Conservation (phyloP, 2,113 vertebrate species). For the Silurus meridionalis region DNA sequence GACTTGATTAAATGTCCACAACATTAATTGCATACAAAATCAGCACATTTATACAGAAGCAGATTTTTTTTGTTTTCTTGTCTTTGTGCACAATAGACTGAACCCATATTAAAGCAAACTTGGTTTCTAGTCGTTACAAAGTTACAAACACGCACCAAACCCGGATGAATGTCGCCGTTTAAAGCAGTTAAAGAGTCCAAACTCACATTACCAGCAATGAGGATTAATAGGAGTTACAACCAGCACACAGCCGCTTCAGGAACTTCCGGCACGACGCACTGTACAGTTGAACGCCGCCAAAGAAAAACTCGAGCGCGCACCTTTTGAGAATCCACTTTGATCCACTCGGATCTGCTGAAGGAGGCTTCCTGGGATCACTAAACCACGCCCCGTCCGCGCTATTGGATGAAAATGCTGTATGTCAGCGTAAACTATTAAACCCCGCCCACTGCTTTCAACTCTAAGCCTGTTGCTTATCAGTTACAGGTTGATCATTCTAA, state of each 20-base stretch:
- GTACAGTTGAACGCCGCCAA: not conserved
- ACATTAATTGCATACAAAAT: not conserved
- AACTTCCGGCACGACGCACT: not conserved
- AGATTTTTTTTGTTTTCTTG: too few relatives aligned
- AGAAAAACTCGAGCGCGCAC: not conserved
- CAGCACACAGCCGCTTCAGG: not conserved
- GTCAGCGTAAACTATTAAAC: not conserved
- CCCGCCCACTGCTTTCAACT: not conserved
- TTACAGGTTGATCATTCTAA: not conserved
- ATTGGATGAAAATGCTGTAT: slow-evolving; percentile 4
- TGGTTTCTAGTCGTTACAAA: not conserved
- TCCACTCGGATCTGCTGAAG: not conserved
- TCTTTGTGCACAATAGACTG: not conserved
- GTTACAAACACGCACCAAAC: not conserved
- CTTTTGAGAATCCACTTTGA: slow-evolving; percentile 15
- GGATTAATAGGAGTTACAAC: not conserved
- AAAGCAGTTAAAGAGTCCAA: not conserved
- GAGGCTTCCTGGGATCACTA: not conserved
- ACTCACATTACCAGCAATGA: not conserved
- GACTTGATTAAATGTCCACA: too few relatives aligned
- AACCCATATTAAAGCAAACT: not conserved
- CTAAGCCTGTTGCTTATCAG: too few relatives aligned
- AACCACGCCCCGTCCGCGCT: not conserved
- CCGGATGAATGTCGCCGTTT: not conserved
- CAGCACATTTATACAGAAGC: not conserved